Conservation (phyloP, 2,888 invertebrate genomes). For the Agrochola lota region DNA sequence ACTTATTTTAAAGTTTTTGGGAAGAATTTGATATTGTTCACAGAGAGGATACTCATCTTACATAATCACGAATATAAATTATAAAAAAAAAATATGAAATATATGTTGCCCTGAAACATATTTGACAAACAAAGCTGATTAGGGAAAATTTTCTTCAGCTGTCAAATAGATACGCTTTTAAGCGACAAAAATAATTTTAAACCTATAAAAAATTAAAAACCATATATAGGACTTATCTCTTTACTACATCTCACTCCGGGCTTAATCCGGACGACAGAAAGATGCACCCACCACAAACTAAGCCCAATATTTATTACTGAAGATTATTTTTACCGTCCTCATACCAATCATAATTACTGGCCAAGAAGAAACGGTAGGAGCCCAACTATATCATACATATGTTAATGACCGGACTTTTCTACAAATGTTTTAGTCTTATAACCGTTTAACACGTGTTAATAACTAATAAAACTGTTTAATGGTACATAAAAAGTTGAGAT, state of each 20-base stretch:
- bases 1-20: not conserved
- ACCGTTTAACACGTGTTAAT: conserved; percentile 89
- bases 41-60: not conserved
- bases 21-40: not conserved
- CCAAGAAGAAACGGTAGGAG: conserved; percentile 76
- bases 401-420: conserved; percentile 87
- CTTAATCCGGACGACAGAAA: conserved; percentile 27
- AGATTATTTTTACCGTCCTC: conserved; percentile 63
- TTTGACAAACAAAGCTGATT: not conserved
- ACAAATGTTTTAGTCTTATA: conserved; percentile 88
- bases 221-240: conserved; percentile 14
- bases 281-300: conserved; percentile 37
- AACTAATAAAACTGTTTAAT: conserved; percentile 90
- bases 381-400: conserved; percentile 71
- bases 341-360: conserved; percentile 70
- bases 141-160: not conserved
- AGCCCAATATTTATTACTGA: conserved; percentile 56
- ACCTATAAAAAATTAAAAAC: conserved; percentile 8
- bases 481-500: conserved; percentile 90
- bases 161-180: not conserved
- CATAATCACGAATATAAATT: too few relatives aligned
- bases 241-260: conserved; percentile 49
- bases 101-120: too few relatives aligned
- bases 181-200: conserved; percentile 8
- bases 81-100: too few relatives aligned